Conservation (phyloP, 2,113 vertebrate genomes). For the Marcusenius ussheri region DNA sequence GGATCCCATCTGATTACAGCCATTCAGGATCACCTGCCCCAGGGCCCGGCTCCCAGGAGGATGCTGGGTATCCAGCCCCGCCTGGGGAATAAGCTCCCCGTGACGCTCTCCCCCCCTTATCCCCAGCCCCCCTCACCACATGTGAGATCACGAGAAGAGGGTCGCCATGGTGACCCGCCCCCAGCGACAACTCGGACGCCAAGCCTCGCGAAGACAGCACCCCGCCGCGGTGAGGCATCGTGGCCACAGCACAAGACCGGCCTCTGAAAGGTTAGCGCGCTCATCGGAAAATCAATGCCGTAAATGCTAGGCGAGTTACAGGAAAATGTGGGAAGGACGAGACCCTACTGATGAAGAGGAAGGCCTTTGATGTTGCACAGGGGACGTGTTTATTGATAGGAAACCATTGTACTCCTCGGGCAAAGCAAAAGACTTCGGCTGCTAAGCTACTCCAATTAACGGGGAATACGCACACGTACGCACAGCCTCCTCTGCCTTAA, state of each 20-base stretch:
- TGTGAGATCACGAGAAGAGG: background rate
- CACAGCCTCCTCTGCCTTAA: constrained; percentile 39
- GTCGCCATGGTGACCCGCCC: background rate
- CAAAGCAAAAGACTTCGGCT: constrained; percentile 64
- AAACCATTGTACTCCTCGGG: constrained; percentile 76
- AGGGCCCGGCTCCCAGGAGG: constrained; percentile 43
- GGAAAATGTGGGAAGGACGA: constrained; percentile 92
- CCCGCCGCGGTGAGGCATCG: background rate
- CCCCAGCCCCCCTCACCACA: background rate
- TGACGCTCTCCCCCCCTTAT: constrained; percentile 27
- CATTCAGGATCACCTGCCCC: constrained; percentile 55
- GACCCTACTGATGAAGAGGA: constrained; percentile 92
- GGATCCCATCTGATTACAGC: constrained; percentile 59
- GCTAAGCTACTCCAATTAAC: constrained; percentile 73
- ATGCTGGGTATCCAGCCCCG: constrained; percentile 40
- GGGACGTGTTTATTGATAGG: constrained; percentile 89
- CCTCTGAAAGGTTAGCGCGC: constrained; percentile 86
- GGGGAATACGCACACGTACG: constrained; percentile 52
- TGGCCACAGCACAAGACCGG: constrained; percentile 44
- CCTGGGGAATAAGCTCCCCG: constrained; percentile 49
- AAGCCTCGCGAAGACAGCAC: background rate
- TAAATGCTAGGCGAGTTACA: constrained; percentile 99
- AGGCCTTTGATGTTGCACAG: constrained; percentile 91
- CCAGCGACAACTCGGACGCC: background rate
- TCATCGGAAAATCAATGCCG: constrained; percentile 98